A percentile compares a stretch with the other conserved stretches of the same genome.
Conservation (phyloP, 2,113 vertebrate genomes). For the Heptranchias perlo region DNA sequence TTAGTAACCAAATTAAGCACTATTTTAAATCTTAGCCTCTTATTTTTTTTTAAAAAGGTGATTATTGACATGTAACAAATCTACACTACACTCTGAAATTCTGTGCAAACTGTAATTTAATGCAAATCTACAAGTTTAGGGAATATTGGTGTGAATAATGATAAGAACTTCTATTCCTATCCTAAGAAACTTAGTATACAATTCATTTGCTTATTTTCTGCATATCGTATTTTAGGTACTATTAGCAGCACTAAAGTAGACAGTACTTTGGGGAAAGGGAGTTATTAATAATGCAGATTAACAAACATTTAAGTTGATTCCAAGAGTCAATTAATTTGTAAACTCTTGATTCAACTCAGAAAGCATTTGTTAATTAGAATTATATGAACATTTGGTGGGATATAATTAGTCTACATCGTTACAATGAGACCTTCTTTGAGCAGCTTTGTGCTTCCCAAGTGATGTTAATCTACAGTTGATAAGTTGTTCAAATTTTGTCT, state of each 20-base stretch:
- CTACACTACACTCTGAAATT: background rate
- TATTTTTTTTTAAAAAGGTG: background rate
- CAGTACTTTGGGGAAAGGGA: background rate
- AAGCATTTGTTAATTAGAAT: background rate
- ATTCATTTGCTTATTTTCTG: background rate
- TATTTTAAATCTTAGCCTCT: background rate
- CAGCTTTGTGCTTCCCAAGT: background rate
- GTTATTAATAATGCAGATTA: background rate
- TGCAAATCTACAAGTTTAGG: background rate
- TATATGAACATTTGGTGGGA: background rate
- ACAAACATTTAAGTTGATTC: background rate
- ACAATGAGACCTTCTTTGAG: background rate
- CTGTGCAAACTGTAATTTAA: background rate
- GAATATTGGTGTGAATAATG: background rate
- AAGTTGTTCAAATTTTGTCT: background rate
- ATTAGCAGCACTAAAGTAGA: background rate
- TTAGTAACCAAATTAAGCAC: background rate
- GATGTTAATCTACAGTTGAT: background rate
- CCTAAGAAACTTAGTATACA: background rate
- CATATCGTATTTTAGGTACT: too few species aligned
- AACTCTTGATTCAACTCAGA: background rate
- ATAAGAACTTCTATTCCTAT: background rate
- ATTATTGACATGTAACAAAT: background rate
- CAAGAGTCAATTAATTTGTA: background rate
- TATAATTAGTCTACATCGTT: background rate